Evolutionary conservation across 2,113 vertebrate species (phyloP).

Genomic region (Phylloscopus trochilus): DNA sequence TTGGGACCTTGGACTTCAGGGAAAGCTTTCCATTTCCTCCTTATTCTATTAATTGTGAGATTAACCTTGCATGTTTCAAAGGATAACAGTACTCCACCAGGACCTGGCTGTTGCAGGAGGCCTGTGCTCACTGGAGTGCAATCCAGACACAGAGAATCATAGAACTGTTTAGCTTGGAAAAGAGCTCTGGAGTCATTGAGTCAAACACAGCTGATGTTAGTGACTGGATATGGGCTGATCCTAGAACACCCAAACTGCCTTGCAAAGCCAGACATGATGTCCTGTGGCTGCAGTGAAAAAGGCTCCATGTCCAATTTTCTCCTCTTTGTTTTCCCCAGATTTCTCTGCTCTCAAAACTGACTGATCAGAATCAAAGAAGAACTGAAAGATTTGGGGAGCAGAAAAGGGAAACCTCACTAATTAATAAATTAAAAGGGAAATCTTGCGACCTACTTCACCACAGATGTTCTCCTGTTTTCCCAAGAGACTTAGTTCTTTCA

Average conservation of each 20-base stretch:
- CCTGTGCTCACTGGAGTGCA: background rate
- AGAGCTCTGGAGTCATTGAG: background rate
- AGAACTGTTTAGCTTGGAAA: background rate
- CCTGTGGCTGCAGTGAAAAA: background rate
- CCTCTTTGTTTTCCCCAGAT: background rate
- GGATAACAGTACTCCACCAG: background rate
- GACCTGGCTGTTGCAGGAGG: background rate
- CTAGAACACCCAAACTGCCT: background rate
- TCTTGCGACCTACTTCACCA: background rate
- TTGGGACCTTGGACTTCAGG: background rate
- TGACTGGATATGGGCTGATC: background rate
- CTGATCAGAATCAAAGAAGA: background rate
- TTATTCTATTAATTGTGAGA: background rate
- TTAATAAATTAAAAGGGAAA: background rate
- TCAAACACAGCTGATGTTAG: background rate
- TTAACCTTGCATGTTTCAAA: background rate
- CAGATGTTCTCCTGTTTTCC: background rate
- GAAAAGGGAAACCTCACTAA: background rate
- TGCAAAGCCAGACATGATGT: background rate
- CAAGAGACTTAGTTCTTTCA: background rate
- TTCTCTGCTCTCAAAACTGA: background rate
- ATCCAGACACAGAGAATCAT: background rate
- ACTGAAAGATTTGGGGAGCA: background rate
- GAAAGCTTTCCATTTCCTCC: background rate
- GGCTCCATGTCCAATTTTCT: background rate